phyloP scores from a whole-genome alignment of 1,140 invertebrate genomes.

The Zaprionus ornatus region DNA sequence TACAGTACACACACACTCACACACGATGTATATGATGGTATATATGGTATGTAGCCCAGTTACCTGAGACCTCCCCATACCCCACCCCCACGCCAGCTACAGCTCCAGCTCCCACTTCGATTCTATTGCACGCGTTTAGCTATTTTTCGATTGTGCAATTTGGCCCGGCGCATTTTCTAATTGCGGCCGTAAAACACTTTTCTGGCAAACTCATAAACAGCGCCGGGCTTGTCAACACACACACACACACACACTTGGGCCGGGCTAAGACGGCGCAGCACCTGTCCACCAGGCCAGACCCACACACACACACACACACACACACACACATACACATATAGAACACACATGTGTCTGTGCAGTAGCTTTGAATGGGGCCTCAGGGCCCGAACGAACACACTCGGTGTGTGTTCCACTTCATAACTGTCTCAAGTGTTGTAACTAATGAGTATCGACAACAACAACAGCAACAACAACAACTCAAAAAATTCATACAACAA shows the following conservation, averaged over 20 bases:
- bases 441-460: constrained; percentile 53
- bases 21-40: not conserved
- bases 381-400: not conserved
- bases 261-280: not conserved
- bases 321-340: too few relatives aligned
- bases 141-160: constrained; percentile 79
- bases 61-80: not conserved
- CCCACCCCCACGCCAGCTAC: not conserved
- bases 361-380: not conserved
- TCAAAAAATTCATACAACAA: constrained; percentile 1
- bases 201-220: constrained; percentile 76
- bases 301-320: not conserved
- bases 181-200: constrained; percentile 78
- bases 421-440: constrained; percentile 66
- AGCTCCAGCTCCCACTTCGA: constrained; percentile 21
- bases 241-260: constrained; percentile 18
- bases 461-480: not conserved
- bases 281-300: constrained; percentile 18
- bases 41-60: constrained; percentile 1
- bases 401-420: constrained; percentile 59
- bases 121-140: constrained; percentile 34
- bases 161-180: constrained; percentile 75
- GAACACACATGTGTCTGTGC: not conserved
- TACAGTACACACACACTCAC: constrained; percentile 13
- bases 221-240: constrained; percentile 61